These are phyloP conservation scores for Alethe diademata DNA, from an alignment of 2,113 vertebrate species.

Conservation along the genomic window DNA sequence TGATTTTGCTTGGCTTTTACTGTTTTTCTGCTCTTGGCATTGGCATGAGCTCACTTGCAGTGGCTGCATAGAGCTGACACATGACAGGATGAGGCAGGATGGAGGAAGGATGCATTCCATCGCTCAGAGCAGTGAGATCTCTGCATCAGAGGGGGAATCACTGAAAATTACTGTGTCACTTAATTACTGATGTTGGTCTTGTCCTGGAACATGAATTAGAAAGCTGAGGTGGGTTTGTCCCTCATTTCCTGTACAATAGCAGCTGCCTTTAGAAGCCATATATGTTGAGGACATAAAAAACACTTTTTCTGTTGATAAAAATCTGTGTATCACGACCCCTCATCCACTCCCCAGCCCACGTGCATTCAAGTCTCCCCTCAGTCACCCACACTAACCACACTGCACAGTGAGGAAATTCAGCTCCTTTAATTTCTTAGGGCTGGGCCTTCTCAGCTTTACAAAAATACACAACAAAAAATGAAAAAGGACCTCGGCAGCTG, in stretches of 20 bases:
- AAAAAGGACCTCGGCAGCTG: neutral
- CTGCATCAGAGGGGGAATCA: rapidly evolving
- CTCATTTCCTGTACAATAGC: neutral
- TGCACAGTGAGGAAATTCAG: rapidly evolving
- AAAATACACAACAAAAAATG: neutral
- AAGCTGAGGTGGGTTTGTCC: neutral
- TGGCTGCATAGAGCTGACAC: neutral
- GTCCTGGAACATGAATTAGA: neutral
- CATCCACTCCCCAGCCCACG: rapidly evolving
- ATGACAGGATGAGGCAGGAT: neutral
- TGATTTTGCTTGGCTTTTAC: conserved; percentile 45
- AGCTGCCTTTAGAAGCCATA: neutral
- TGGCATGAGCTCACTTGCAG: neutral
- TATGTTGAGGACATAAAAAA: neutral
- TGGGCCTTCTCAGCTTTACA: neutral
- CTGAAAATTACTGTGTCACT: neutral
- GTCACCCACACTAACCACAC: neutral
- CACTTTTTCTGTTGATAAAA: neutral
- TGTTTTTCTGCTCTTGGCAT: conserved; percentile 4
- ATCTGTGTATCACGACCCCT: neutral
- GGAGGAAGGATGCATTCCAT: neutral
- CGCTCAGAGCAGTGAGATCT: neutral
- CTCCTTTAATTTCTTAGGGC: neutral
- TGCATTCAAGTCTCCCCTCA: rapidly evolving
- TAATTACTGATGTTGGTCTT: neutral